Evolutionary conservation across 2,113 vertebrate species (phyloP).

Genomic region (Microtus ochrogaster): DNA sequence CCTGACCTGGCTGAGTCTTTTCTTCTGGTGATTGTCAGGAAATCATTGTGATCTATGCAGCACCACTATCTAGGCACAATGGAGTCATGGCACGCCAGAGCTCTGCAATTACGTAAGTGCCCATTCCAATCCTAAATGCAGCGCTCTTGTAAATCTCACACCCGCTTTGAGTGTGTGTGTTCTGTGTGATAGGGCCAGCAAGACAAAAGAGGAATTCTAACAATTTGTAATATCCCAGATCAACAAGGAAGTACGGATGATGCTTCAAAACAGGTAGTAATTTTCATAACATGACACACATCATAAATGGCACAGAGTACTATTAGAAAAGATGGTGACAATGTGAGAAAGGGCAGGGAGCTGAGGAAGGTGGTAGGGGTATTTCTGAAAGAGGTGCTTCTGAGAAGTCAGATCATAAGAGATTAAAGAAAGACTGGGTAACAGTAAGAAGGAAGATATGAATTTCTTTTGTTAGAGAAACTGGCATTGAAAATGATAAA

Average conservation of each 20-base stretch:
- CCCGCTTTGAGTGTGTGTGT: background rate
- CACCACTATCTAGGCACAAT: background rate
- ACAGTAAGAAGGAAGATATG: background rate
- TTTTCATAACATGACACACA: background rate
- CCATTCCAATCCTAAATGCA: background rate
- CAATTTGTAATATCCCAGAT: background rate
- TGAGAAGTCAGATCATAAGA: background rate
- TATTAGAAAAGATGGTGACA: background rate
- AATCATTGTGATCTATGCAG: background rate
- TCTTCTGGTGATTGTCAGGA: background rate
- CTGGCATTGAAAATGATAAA: background rate
- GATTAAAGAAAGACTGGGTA: background rate
- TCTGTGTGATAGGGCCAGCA: background rate
- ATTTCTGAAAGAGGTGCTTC: background rate
- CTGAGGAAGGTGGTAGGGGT: background rate
- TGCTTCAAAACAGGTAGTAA: background rate
- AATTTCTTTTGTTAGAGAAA: background rate
- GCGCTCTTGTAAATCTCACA: background rate
- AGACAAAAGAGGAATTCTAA: background rate
- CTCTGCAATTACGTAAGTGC: background rate
- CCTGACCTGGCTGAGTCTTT: background rate
- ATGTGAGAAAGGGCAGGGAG: background rate
- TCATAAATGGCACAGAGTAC: background rate
- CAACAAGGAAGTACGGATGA: background rate
- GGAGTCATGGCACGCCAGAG: background rate